Conservation (phyloP, 2,797 vertebrate species). For the Rhynchonycteris naso region DNA sequence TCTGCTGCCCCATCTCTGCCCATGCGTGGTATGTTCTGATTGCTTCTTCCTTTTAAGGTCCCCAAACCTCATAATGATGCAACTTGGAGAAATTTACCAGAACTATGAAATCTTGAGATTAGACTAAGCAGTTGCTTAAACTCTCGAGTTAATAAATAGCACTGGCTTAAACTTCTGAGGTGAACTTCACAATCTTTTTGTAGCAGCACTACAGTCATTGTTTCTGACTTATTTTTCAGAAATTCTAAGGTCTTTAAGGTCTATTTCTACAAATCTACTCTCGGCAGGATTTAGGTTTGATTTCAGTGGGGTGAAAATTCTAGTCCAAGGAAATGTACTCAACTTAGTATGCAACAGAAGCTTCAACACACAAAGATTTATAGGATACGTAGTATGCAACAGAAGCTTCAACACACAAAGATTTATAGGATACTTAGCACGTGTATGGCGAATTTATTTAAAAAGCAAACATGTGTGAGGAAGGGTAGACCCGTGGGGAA, state of each 20-base stretch:
- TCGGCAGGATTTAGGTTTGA: background rate
- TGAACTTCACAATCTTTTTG: background rate
- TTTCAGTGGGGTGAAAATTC: background rate
- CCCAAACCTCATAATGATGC: background rate
- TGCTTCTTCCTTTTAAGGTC: background rate
- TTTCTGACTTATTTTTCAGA: background rate
- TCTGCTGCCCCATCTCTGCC: background rate
- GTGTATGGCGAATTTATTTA: background rate
- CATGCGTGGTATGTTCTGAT: rapidly evolving
- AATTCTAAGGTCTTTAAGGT: background rate
- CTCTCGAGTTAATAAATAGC: too few species aligned
- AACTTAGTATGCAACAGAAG: background rate
- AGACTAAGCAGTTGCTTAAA: background rate
- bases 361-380: background rate
- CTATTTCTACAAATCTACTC: background rate
- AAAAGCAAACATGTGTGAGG: background rate
- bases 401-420: background rate
- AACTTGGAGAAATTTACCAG: background rate
- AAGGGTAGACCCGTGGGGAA: too few species aligned
- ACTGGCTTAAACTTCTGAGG: rapidly evolving
- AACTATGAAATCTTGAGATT: background rate
- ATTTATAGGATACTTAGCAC: background rate
- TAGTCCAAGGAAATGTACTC: background rate
- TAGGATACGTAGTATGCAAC: rapidly evolving
- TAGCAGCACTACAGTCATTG: background rate